Evolutionary conservation across 1,140 invertebrate species (phyloP), one percentile per base, ranked within the genome.

Genomic region (Papilio helenus): DNA sequence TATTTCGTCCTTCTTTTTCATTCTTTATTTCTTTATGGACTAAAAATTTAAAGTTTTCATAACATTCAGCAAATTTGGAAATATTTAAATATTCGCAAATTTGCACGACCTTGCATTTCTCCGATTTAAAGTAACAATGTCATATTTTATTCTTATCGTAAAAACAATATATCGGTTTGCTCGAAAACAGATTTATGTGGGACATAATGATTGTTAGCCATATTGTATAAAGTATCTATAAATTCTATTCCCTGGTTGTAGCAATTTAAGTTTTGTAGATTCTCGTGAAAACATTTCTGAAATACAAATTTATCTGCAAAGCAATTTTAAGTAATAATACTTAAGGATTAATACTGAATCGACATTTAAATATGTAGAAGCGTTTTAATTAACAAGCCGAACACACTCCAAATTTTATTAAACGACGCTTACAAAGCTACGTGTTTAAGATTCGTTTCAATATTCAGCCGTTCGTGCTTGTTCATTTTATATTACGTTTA

Each of bases 201-300:
- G 34, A 29, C 26, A 68, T 29, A 68, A 68, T 68, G 0, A 68
- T 34, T 34, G 61, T 7, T 12, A 18, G 26, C 26, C 26, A 68
- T 68, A 68, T 68, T 68, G 58, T 26, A n/a, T 29, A 68, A 26
- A 68, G 26, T 68, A 68, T 68, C 61, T 29, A 34, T 68, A 68
- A 68, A 68, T 68, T 14, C 10, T 20, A 61, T 61, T 61, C 23
- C 3, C 23, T 5, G 23, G 23, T 65, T 26, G 58, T 14, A 65
- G 0, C 3, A 61, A 61, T 61, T 61, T 34, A 29, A 29, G 14
- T 29, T 55, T 55, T 55, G 51, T 20, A 9, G 18, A 55, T 9
- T 18, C 51, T n/a, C n/a, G 20, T n/a, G 7, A 55, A 55, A 55
- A 55, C 18, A n/a, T 55, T 55, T 34, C 23, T 61, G 14, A 26